These are phyloP conservation scores for Myotis daubentonii DNA, from an alignment of 2,797 vertebrate species.

Conservation along the genomic window DNA sequence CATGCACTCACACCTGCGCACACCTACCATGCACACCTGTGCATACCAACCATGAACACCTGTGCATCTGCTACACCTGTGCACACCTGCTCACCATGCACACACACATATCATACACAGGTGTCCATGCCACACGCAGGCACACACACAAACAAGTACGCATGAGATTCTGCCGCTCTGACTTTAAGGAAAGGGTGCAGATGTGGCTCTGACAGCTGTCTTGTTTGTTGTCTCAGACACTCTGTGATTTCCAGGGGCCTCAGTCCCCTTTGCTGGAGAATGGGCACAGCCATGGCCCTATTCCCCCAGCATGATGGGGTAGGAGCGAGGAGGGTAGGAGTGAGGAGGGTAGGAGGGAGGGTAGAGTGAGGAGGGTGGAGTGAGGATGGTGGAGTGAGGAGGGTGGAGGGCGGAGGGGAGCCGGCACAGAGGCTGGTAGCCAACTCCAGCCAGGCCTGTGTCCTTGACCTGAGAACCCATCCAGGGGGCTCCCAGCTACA, in stretches of 20 bases:
- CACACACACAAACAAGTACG: not conserved
- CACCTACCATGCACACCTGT: not conserved
- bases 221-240: not conserved
- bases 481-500: rapidly evolving
- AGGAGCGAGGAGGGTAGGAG: no score
- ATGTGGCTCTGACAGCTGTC: not conserved
- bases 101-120: not conserved
- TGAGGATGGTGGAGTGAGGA: no score
- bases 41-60: not conserved
- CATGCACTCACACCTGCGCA: not conserved
- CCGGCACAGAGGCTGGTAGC: not conserved
- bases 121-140: not conserved
- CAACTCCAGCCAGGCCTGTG: not conserved
- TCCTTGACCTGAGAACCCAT: not conserved
- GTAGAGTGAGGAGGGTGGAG: no score
- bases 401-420: not conserved
- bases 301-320: not conserved
- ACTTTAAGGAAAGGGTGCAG: not conserved
- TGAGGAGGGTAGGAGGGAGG: no score
- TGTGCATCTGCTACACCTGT: not conserved
- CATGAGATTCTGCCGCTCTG: not conserved
- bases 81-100: not conserved
- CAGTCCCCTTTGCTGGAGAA: not conserved
- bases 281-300: not conserved
- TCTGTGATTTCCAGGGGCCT: not conserved